Evolutionary conservation across 2,888 invertebrate species (phyloP).

Genomic region (Calameuta idolon): DNA sequence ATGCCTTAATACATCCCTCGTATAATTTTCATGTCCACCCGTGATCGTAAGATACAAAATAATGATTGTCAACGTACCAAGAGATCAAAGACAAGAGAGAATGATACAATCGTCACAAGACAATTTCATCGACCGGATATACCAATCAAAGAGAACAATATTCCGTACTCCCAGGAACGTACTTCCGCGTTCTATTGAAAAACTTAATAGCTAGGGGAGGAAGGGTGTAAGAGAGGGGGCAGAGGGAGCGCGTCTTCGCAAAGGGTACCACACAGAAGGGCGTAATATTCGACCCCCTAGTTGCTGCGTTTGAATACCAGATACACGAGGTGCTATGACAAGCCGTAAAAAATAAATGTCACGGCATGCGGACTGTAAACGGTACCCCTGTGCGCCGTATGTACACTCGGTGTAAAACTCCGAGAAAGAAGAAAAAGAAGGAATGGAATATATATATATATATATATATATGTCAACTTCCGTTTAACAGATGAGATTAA

Average conservation of each 20-base stretch:
- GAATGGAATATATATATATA: neutral
- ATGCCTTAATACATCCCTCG: neutral
- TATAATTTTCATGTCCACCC: neutral
- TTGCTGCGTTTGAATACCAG: neutral
- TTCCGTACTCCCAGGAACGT: neutral
- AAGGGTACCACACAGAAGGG: neutral
- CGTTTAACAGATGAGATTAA: neutral
- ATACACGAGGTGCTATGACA: neutral
- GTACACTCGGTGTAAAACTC: neutral
- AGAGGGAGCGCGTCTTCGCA: neutral
- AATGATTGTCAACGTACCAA: neutral
- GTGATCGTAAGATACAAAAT: neutral
- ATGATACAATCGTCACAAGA: neutral
- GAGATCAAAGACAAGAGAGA: neutral
- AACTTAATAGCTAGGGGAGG: neutral
- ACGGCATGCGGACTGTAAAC: neutral
- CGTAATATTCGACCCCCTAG: neutral
- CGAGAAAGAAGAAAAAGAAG: neutral
- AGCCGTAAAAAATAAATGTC: neutral
- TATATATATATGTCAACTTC: neutral
- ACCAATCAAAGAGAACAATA: neutral
- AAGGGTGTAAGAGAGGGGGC: neutral
- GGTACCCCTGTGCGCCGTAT: neutral
- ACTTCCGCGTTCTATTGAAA: neutral
- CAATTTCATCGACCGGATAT: neutral